A percentile compares a stretch with the other conserved stretches of the same genome.
Conservation (phyloP, 2,888 invertebrate genomes). For the Iphiclides podalirius region DNA sequence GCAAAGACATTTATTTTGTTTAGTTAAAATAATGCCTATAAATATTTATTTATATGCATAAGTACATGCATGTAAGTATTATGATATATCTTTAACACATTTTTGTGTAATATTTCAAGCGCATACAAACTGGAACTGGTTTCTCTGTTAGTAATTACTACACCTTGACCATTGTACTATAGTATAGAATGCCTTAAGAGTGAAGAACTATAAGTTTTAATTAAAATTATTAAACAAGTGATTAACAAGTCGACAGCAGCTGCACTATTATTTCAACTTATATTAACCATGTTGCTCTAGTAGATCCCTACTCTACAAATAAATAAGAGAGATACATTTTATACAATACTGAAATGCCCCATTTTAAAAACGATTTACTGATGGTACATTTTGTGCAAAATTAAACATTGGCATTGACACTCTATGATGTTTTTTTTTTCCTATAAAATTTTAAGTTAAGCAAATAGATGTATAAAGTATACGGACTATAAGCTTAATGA, state of each 20-base stretch:
- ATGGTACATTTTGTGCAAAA: constrained; percentile 7
- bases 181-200: background rate
- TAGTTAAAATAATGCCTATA: constrained; percentile 16
- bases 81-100: constrained; percentile 1
- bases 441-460: too few relatives aligned
- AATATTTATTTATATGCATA: constrained; percentile 5
- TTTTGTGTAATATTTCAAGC: background rate
- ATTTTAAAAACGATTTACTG: background rate
- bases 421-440: too few relatives aligned
- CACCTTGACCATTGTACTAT: background rate
- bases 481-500: background rate
- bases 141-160: background rate
- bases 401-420: background rate
- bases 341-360: constrained; percentile 7
- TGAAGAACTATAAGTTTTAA: background rate
- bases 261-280: background rate
- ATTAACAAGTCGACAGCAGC: background rate
- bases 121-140: background rate
- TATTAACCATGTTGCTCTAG: background rate
- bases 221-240: too few relatives aligned
- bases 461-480: too few relatives aligned
- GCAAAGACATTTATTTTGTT: constrained; percentile 17
- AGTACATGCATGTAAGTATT: constrained; percentile 13
- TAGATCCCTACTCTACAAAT: constrained; percentile 8
- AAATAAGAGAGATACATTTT: constrained; percentile 9